phyloP scores from a whole-genome alignment of 1,140 invertebrate genomes.

The Magallana angulata region DNA sequence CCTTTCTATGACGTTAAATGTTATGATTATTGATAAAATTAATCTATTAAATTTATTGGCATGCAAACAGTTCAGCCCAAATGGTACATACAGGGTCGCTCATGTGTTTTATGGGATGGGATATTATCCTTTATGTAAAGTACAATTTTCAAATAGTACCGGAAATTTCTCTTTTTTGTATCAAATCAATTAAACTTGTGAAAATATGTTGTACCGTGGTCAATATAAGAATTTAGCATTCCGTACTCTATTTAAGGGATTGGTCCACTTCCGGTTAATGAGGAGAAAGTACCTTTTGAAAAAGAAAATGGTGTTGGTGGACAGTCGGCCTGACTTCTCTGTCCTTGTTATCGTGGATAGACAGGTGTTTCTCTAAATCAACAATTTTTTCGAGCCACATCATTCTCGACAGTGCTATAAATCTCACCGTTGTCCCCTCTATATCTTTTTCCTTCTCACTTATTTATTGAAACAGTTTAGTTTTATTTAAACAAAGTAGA shows the following conservation, averaged over 20 bases:
- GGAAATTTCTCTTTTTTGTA: no score
- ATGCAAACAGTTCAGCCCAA: no score
- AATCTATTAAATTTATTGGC: no score
- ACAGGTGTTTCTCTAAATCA: neutral
- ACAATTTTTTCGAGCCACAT: neutral
- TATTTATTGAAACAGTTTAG: no score
- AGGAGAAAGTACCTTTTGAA: neutral
- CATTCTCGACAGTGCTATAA: neutral
- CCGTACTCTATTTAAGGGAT: neutral
- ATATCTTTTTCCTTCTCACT: no score
- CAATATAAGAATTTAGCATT: neutral
- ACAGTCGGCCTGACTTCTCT: neutral
- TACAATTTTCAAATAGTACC: no score
- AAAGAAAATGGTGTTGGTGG: neutral
- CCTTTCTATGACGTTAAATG: no score
- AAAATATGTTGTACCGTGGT: neutral
- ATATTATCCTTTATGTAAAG: no score
- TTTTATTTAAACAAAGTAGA: no score
- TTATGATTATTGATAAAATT: no score
- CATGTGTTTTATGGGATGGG: no score
- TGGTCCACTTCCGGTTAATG: neutral
- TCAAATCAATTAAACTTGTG: neutral
- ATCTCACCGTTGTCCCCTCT: neutral
- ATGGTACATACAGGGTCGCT: no score
- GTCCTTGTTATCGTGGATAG: neutral